These are phyloP conservation scores for Cichladusa arquata DNA, from an alignment of 2,113 vertebrate species.

Conservation along the genomic window DNA sequence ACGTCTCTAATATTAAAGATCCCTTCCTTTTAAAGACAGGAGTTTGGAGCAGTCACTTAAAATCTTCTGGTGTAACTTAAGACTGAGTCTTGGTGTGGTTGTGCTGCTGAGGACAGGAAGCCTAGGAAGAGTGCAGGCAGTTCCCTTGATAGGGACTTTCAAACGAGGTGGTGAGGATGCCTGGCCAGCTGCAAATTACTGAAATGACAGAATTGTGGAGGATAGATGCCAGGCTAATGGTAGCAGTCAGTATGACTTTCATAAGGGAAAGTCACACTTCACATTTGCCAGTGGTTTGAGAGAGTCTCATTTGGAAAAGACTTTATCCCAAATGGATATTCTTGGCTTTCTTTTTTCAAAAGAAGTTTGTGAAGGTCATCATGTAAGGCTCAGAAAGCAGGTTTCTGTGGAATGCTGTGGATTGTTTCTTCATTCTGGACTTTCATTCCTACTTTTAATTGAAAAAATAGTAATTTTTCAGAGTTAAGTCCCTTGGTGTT, in stretches of 20 bases:
- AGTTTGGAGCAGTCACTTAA: neutral
- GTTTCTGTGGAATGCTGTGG: neutral
- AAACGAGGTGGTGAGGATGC: neutral
- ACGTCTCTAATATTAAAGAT: neutral
- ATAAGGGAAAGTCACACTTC: neutral
- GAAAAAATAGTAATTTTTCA: neutral
- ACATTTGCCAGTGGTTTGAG: neutral
- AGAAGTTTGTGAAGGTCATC: neutral
- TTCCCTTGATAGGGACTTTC: neutral
- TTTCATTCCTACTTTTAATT: neutral
- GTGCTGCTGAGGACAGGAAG: neutral
- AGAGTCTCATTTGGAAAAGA: neutral
- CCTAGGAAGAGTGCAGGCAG: neutral
- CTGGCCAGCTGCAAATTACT: neutral
- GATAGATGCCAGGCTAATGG: neutral
- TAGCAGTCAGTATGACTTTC: neutral
- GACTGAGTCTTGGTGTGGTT: neutral
- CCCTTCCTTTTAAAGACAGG: neutral
- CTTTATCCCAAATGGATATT: neutral
- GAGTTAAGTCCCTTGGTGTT: neutral
- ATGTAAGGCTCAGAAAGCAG: neutral
- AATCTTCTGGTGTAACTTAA: neutral
- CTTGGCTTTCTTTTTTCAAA: neutral
- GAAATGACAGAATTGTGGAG: neutral
- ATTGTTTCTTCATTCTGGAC: neutral